Percentiles rank a stretch among this genome's conserved stretches.
Conservation (phyloP, 2,797 vertebrate species). For the Otolemur crassicaudatus region DNA sequence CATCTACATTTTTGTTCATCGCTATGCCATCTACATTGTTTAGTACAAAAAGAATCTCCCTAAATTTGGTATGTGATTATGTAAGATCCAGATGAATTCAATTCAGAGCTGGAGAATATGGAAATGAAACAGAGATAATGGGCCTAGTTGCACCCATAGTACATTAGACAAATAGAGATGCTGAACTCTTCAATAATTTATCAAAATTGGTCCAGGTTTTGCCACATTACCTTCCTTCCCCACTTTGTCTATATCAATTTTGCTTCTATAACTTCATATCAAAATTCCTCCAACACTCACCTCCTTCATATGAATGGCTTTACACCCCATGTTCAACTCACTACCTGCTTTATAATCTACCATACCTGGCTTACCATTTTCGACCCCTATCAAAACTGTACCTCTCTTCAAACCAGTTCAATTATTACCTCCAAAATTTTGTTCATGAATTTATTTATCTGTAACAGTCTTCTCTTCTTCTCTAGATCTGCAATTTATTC, state of each 20-base stretch:
- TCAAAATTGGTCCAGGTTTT: not conserved
- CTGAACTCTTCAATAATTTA: not conserved
- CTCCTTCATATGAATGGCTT: not conserved
- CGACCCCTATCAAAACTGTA: not conserved
- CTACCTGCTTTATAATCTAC: not conserved
- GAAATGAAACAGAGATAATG: not conserved
- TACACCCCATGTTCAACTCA: not conserved
- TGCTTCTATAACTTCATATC: not conserved
- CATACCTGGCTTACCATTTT: not conserved
- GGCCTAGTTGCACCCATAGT: not conserved
- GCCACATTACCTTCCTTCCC: not conserved
- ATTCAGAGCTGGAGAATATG: slow-evolving; percentile 24
- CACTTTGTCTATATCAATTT: not conserved
- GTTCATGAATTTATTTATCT: not conserved
- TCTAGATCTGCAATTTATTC: not conserved
- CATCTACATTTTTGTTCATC: slow-evolving; percentile 20
- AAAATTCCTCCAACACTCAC: not conserved
- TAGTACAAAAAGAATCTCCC: slow-evolving; percentile 15
- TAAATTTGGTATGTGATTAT: not conserved
- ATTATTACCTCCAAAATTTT: slow-evolving; percentile 5
- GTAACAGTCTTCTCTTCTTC: slow-evolving; percentile 8
- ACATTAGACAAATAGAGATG: not conserved
- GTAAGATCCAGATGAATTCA: not conserved
- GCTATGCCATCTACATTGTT: slow-evolving; percentile 20
- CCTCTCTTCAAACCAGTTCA: not conserved